phyloP scores from a whole-genome alignment of 2,797 vertebrate genomes.

The Poecilia picta region DNA sequence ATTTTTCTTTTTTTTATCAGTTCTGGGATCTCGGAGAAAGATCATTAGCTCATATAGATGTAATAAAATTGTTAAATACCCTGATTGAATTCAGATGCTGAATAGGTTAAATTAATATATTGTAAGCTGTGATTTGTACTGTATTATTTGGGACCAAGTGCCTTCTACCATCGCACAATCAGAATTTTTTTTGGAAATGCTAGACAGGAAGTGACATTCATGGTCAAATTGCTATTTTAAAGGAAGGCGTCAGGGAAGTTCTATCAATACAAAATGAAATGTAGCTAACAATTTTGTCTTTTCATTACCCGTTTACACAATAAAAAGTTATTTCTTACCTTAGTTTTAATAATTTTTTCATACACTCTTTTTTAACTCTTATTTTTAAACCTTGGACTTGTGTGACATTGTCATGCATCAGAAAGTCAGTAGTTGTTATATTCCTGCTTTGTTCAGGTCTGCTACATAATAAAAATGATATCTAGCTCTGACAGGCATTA shows the following conservation, averaged over 20 bases:
- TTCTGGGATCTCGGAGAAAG: background rate
- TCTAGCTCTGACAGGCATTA: background rate
- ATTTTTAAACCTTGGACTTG: background rate
- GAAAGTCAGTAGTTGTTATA: no score
- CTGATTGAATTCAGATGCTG: background rate
- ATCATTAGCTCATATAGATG: background rate
- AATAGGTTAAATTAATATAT: background rate
- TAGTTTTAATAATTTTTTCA: background rate
- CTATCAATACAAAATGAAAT: background rate
- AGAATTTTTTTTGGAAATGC: background rate
- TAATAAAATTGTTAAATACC: background rate
- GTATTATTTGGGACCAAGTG: background rate
- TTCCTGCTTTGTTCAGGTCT: background rate
- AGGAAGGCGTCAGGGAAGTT: no score
- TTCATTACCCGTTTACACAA: background rate
- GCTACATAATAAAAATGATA: background rate
- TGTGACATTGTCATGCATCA: background rate
- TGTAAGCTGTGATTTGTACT: background rate
- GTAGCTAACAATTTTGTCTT: background rate
- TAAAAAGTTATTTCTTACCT: background rate
- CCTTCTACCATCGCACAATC: background rate
- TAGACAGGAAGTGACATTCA: background rate
- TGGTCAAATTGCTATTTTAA: background rate
- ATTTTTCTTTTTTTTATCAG: conserved; percentile 16
- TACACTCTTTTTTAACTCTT: background rate